These are phyloP conservation scores for Watersipora subatra DNA, from an alignment of 1,140 invertebrate species.

Conservation along the genomic window DNA sequence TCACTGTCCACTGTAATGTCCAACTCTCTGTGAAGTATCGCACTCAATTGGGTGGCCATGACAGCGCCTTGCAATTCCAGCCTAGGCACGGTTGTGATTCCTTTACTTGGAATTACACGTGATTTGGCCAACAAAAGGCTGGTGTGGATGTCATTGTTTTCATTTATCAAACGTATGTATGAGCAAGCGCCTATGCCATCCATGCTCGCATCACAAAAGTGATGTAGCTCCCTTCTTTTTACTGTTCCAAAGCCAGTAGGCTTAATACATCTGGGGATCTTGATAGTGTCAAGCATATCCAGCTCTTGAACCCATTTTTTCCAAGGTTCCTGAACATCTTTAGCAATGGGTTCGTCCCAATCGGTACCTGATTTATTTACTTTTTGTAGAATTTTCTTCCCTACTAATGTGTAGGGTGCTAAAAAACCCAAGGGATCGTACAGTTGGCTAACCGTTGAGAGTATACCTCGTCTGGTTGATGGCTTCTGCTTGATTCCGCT, in stretches of 20 bases:
- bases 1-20: not conserved
- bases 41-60: not conserved
- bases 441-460: not conserved
- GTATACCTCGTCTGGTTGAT: not conserved
- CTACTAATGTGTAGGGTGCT: not conserved
- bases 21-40: not conserved
- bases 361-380: not conserved
- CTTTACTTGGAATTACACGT: not conserved
- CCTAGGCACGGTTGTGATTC: constrained; percentile 1
- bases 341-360: not conserved
- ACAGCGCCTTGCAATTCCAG: not conserved
- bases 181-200: not conserved
- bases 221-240: not conserved
- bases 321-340: not conserved
- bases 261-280: not conserved
- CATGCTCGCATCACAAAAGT: constrained; percentile 2
- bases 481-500: not conserved
- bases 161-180: not conserved
- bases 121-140: not conserved
- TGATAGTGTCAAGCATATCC: not conserved
- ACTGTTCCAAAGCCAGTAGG: not conserved
- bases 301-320: not conserved
- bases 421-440: constrained; percentile 3
- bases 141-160: not conserved
- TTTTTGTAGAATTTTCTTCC: not conserved